A percentile compares a stretch with the other conserved stretches of the same genome.
Evolutionary conservation across 2,113 vertebrate genomes (phyloP).

Genomic region (Fukomys damarensis): DNA sequence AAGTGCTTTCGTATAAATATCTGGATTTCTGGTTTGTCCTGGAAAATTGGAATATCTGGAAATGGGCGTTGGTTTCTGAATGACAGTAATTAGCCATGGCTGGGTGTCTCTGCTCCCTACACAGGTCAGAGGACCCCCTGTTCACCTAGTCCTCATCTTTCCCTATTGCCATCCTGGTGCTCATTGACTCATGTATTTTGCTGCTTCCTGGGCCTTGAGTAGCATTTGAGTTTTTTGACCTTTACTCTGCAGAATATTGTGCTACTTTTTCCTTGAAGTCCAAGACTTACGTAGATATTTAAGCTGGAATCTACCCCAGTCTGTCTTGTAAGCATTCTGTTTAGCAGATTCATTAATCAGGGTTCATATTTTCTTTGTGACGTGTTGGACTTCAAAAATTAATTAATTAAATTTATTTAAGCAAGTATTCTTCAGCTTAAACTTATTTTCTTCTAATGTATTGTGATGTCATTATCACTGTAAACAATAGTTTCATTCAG

Average conservation of each 20-base stretch:
- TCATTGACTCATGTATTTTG: neutral
- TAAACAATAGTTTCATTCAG: neutral
- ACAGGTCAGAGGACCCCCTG: too few relatives aligned
- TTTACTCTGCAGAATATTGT: neutral
- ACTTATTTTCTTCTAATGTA: slow-evolving; percentile 5
- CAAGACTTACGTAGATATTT: neutral
- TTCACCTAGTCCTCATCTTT: neutral
- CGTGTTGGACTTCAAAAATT: neutral
- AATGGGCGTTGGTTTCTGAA: neutral
- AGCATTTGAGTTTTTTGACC: neutral
- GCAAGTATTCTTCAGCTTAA: slow-evolving; percentile 8
- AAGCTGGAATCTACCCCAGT: neutral
- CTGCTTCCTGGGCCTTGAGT: fast-evolving
- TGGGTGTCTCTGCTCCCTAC: fast-evolving
- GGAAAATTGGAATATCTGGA: neutral
- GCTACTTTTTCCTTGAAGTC: neutral
- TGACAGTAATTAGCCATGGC: neutral
- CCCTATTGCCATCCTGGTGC: neutral
- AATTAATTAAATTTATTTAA: slow-evolving; percentile 53
- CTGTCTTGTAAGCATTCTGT: neutral
- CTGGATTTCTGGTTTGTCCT: neutral
- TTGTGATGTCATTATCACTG: neutral
- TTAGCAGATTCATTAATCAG: slow-evolving; percentile 21
- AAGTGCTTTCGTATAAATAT: neutral
- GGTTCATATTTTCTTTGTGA: slow-evolving; percentile 36